These are phyloP conservation scores for Phymastichus coffea DNA, from an alignment of 1,140 invertebrate genomes.

Conservation along the genomic window DNA sequence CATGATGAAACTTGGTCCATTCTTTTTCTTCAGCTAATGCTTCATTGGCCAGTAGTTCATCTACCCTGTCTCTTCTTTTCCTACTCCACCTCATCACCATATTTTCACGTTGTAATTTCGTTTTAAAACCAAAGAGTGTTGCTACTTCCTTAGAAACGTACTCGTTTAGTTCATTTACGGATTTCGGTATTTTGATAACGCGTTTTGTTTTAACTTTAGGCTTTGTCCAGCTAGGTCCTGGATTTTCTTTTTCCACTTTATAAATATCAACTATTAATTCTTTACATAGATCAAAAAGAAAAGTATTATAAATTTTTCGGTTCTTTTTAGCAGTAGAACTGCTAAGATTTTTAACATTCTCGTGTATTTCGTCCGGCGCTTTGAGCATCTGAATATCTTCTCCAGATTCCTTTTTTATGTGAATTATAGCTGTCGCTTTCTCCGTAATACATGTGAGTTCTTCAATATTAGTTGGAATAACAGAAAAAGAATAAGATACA, in stretches of 20 bases:
- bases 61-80: constrained; percentile 72
- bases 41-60: constrained; percentile 69
- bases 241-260: constrained; percentile 50
- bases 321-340: constrained; percentile 40
- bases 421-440: constrained; percentile 53
- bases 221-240: constrained; percentile 60
- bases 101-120: constrained; percentile 58
- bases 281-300: constrained; percentile 68
- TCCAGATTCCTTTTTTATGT: constrained; percentile 47
- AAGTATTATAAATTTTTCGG: constrained; percentile 53
- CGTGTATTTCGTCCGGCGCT: constrained; percentile 48
- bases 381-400: constrained; percentile 50
- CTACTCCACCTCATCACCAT: constrained; percentile 66
- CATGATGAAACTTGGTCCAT: constrained; percentile 72
- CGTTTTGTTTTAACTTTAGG: constrained; percentile 50
- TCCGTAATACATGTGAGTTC: constrained; percentile 55
- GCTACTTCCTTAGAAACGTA: constrained; percentile 60
- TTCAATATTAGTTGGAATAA: constrained; percentile 54
- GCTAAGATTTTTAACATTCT: constrained; percentile 48
- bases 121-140: constrained; percentile 61
- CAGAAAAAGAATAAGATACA: constrained; percentile 39
- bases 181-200: constrained; percentile 49
- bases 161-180: constrained; percentile 51
- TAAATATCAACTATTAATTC: constrained; percentile 62
- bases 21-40: constrained; percentile 68